Evolutionary conservation across 2,797 vertebrate genomes (phyloP), one percentile per base, ranked within the genome.

Genomic region (Poliocrania exsul): DNA sequence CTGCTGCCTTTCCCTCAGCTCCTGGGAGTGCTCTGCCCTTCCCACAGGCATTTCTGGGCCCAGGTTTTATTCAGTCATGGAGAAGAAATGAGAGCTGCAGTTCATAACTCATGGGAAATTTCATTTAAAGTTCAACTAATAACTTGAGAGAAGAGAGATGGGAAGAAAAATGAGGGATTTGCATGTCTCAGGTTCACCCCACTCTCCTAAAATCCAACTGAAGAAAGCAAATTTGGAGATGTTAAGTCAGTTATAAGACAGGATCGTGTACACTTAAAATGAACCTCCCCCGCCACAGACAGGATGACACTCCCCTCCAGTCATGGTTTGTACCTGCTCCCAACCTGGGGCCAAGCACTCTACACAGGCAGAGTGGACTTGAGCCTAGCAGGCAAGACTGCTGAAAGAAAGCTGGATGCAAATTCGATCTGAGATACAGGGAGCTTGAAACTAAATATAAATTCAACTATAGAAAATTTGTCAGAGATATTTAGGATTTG

Each of bases 401-500:
- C 47, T 33, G 54, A 75, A 54, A 72, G 35, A 65, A 83, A 88
- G 66, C 33, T 90, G 60, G 54, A 38, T 69, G 15, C 28, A 81
- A 77, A 70, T 70, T 61, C 33, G n/a, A 89, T 50, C 51, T 42
- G 35, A 85, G 62, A 84, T 24, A 58, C 51, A 84, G 51, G 44
- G 12, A 62, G n/a, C 65, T 67, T 82, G 69, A 85, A 79, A 84
- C 40, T 21, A 92, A 91, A 90, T 75, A 75, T 53, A 91, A 84
- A 79, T 83, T 88, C 62, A 87, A 50, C 56, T n/a, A 25, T 0
- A 6, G 29, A 47, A 92, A 90, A 61, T 87, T 49, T 91, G 62
- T 62, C 80, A 90, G 62, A 71, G 69, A 50, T 81, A 92, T 88
- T 92, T 86, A 86, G 56, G 49, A 80, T 81, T 86, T 95, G 81